A percentile compares a stretch with the other conserved stretches of the same genome.
Evolutionary conservation across 2,888 invertebrate genomes (phyloP).

Genomic region (Drosophila prolongata): DNA sequence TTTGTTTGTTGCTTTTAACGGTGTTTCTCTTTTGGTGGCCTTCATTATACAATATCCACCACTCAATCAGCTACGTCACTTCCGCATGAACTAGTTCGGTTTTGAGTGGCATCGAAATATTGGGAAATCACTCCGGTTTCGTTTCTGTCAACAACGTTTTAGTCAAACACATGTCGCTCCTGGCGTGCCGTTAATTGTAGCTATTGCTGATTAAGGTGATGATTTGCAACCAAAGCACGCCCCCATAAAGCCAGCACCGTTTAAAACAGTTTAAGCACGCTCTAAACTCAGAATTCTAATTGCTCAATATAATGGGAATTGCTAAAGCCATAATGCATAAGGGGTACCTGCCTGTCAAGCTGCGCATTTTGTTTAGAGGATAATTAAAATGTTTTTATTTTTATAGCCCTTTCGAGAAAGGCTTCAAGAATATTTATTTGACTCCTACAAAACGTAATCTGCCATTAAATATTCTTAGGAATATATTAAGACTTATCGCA

Average conservation of each 20-base stretch:
- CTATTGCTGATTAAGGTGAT: constrained; percentile 23
- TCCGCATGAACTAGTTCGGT: constrained; percentile 61
- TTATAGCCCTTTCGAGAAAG: too few relatives aligned
- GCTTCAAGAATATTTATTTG: too few relatives aligned
- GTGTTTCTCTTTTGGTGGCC: constrained; percentile 41
- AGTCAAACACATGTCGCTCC: constrained; percentile 28
- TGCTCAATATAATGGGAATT: constrained; percentile 39
- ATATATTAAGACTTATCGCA: too few relatives aligned
- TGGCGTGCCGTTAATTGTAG: constrained; percentile 55
- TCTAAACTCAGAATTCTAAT: constrained; percentile 52
- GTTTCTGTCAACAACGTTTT: constrained; percentile 30
- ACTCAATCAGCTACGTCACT: constrained; percentile 51
- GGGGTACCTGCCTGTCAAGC: background rate
- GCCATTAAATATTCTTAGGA: too few relatives aligned
- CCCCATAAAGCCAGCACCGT: constrained; percentile 11
- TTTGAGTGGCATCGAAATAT: constrained; percentile 23
- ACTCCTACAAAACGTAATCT: too few relatives aligned
- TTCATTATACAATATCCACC: constrained; percentile 42
- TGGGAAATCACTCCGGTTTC: constrained; percentile 40
- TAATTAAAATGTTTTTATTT: background rate
- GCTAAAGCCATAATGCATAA: constrained; percentile 17
- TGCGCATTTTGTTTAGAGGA: constrained; percentile 2
- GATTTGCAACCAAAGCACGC: constrained; percentile 44
- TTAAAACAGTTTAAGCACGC: constrained; percentile 41
- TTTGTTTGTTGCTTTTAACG: constrained; percentile 34